phyloP scores from a whole-genome alignment of 2,797 vertebrate genomes.

The Bradypodion ventrale region DNA sequence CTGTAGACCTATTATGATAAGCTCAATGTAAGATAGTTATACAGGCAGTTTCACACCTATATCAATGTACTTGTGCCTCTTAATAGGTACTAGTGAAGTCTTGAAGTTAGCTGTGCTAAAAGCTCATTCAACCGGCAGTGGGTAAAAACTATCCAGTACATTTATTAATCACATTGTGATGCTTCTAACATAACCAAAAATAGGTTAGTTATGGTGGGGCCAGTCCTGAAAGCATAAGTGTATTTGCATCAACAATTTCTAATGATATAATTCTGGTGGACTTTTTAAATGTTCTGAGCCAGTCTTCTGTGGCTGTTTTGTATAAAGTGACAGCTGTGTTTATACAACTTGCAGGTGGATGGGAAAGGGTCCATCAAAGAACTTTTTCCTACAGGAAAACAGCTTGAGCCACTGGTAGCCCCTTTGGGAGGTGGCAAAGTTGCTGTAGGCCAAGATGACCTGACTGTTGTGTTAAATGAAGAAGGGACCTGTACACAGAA shows the following conservation, averaged over 20 bases:
- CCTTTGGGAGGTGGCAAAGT: conserved; percentile 96
- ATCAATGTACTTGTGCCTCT: no score
- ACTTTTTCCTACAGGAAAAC: conserved; percentile 97
- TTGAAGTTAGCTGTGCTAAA: no score
- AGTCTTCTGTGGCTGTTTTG: background rate
- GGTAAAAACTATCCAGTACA: no score
- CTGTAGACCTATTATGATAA: background rate
- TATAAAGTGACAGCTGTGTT: conserved; percentile 1
- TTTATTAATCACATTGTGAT: no score
- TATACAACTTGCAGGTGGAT: conserved; percentile 84
- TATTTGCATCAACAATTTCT: background rate
- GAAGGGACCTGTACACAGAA: conserved; percentile 97
- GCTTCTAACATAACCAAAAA: no score
- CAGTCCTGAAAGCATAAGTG: no score
- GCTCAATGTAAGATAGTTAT: background rate
- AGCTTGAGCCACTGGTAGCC: conserved; percentile 93
- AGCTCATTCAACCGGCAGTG: no score
- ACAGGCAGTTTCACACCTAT: no score
- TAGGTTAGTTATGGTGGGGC: no score
- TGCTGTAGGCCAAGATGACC: conserved; percentile 95
- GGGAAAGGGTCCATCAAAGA: conserved; percentile 96
- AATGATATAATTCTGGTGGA: background rate
- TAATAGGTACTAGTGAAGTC: no score
- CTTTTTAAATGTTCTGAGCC: background rate
- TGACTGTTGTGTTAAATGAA: conserved; percentile 96